phyloP scores from a whole-genome alignment of 2,113 vertebrate genomes.

The Antennarius striatus region DNA sequence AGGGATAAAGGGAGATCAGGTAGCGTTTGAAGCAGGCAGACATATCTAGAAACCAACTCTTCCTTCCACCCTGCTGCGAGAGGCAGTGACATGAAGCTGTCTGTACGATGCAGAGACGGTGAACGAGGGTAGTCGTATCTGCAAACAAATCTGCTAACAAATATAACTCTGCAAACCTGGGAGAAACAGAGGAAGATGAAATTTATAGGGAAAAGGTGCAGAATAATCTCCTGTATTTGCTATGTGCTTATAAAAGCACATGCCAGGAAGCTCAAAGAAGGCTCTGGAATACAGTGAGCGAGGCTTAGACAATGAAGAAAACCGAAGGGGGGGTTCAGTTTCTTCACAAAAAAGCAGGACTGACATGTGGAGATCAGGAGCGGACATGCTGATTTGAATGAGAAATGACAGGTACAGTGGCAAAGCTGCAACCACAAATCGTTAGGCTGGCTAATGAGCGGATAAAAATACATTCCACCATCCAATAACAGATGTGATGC shows the following conservation, averaged over 20 bases:
- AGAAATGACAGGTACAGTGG: conserved; percentile 63
- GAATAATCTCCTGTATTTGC: conserved; percentile 53
- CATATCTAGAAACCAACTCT: conserved; percentile 32
- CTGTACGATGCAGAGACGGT: conserved; percentile 52
- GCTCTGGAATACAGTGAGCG: conserved; percentile 17
- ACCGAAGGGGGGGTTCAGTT: not conserved
- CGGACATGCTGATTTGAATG: conserved; percentile 60
- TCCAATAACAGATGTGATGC: conserved; percentile 22
- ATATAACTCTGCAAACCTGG: conserved; percentile 40
- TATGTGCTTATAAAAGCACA: conserved; percentile 34
- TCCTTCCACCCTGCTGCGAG: conserved; percentile 16
- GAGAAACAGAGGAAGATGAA: conserved; percentile 10
- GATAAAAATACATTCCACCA: conserved; percentile 23
- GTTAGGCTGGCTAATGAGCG: conserved; percentile 58
- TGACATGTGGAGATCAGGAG: conserved; percentile 26
- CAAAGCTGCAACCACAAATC: conserved; percentile 28
- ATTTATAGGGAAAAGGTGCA: conserved; percentile 19
- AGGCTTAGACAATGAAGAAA: conserved; percentile 14
- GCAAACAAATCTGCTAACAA: conserved; percentile 66
- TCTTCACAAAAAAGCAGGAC: conserved; percentile 26
- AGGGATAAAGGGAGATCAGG: conserved; percentile 57
- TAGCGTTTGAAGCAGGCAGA: conserved; percentile 46
- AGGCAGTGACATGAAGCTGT: conserved; percentile 42
- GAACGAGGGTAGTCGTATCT: conserved; percentile 40
- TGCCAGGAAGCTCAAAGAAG: conserved; percentile 32